These are phyloP conservation scores for Petrolisthes cinctipes DNA, from an alignment of 2,888 invertebrate genomes.

Conservation along the genomic window DNA sequence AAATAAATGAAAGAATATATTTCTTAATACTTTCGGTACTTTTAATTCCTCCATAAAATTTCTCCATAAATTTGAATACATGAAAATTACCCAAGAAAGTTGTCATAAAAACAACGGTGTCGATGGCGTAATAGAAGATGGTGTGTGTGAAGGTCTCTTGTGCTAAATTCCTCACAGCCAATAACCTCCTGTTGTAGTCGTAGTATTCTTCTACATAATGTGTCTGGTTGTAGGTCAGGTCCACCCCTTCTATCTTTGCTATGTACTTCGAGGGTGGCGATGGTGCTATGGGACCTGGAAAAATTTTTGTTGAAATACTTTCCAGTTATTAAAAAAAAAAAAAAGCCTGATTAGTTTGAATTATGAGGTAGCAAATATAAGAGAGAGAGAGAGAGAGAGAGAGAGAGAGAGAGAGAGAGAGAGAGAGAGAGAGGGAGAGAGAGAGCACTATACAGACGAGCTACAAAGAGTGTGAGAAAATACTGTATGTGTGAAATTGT, in stretches of 20 bases:
- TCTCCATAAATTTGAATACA: background rate
- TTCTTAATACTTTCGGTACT: too few relatives aligned
- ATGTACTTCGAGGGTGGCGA: conserved; percentile 31
- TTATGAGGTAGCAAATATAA: background rate
- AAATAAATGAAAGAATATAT: too few relatives aligned
- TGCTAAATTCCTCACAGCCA: background rate
- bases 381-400: background rate
- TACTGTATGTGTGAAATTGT: background rate
- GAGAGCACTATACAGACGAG: too few relatives aligned
- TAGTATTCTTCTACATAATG: conserved; percentile 35
- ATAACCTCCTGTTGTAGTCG: conserved; percentile 9
- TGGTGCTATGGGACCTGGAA: conserved; percentile 38
- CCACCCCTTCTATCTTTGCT: conserved; percentile 32
- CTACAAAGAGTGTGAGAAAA: background rate
- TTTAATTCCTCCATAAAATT: too few relatives aligned
- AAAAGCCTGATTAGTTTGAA: too few relatives aligned
- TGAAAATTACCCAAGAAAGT: conserved; percentile 21
- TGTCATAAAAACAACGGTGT: conserved; percentile 13
- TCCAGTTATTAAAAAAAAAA: too few relatives aligned
- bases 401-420: background rate
- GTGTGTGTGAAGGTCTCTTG: background rate
- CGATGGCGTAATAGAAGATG: conserved; percentile 25
- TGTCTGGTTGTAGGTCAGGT: conserved; percentile 14
- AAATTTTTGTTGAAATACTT: too few relatives aligned
- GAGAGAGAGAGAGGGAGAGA: background rate